phyloP scores from a whole-genome alignment of 2,113 vertebrate species.

The Hassar affinis region DNA sequence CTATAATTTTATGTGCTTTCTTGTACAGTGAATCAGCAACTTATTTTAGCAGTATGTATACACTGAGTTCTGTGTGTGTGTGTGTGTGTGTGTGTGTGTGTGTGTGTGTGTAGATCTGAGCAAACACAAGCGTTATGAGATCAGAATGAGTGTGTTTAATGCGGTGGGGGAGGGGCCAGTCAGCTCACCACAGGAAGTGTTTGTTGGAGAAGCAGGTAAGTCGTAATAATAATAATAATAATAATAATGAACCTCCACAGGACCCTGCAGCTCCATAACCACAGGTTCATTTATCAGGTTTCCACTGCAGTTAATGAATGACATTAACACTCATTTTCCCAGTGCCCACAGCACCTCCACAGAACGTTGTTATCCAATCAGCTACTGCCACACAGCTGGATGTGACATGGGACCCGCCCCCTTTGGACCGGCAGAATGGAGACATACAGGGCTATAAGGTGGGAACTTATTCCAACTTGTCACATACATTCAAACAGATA shows the following conservation, averaged over 20 bases:
- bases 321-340: not conserved
- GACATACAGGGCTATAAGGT: conserved; percentile 99
- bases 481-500: not conserved
- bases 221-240: conserved; percentile 1
- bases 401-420: conserved; percentile 90
- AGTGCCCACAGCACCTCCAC: conserved; percentile 89
- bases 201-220: conserved; percentile 94
- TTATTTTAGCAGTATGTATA: not conserved
- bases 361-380: conserved; percentile 82
- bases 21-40: not conserved
- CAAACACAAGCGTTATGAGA: conserved; percentile 94
- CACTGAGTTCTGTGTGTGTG: conserved; percentile 1
- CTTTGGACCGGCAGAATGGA: conserved; percentile 85
- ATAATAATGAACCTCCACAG: not conserved
- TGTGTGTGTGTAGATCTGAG: conserved; percentile 76
- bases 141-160: conserved; percentile 92
- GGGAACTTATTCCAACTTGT: not conserved
- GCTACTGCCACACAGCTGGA: conserved; percentile 91
- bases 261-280: too few relatives aligned
- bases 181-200: conserved; percentile 91
- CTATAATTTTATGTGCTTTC: not conserved
- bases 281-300: not conserved
- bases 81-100: conserved; percentile 40
- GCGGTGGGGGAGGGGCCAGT: conserved; percentile 87
- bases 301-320: too few relatives aligned